Conservation (phyloP, 2,113 vertebrate species). For the Pristiophorus japonicus region DNA sequence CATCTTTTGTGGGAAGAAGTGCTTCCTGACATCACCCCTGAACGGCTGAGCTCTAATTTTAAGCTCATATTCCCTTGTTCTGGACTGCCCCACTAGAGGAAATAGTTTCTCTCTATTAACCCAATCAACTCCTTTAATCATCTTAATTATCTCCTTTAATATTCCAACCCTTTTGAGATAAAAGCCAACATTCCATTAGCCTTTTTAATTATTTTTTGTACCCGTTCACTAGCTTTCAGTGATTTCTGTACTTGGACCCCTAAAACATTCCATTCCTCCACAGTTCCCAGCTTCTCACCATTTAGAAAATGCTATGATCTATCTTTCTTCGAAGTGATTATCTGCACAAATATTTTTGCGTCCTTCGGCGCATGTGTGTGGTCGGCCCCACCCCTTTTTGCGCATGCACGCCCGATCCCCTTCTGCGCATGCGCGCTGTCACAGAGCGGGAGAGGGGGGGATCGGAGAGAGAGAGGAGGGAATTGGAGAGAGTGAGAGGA, state of each 20-base stretch:
- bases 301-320: neutral
- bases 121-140: neutral
- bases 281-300: neutral
- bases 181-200: neutral
- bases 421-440: too few species aligned
- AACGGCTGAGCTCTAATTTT: neutral
- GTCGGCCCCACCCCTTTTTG: too few species aligned
- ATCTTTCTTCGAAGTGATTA: too few species aligned
- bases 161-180: neutral
- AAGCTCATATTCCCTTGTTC: neutral
- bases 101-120: neutral
- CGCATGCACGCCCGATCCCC: too few species aligned
- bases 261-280: neutral
- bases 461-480: too few species aligned
- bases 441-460: too few species aligned
- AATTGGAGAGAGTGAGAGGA: too few species aligned
- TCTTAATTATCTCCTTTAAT: neutral
- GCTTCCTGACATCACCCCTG: neutral
- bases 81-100: neutral
- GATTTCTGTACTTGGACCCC: neutral
- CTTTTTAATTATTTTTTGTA: neutral
- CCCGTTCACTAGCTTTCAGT: neutral
- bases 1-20: neutral
- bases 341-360: too few species aligned
- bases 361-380: too few species aligned